These are phyloP conservation scores for Elephantulus edwardii DNA, from an alignment of 2,113 vertebrate genomes.

Conservation along the genomic window DNA sequence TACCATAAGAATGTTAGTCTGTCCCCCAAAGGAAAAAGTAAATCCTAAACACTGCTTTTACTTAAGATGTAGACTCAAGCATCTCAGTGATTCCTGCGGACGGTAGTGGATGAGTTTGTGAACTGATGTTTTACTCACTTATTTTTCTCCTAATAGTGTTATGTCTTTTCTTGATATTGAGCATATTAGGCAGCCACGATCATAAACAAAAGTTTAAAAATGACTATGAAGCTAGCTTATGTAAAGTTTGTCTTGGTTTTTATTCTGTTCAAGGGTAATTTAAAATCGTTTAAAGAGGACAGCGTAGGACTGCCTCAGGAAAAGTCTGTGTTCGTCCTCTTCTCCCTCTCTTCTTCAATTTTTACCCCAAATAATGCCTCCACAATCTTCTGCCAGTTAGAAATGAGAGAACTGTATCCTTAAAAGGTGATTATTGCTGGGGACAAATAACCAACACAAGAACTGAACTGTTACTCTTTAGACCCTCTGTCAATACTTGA, in stretches of 20 bases:
- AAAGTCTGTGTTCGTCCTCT: accelerated
- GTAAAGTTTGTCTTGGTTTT: neutral
- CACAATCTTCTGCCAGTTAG: neutral
- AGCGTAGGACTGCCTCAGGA: neutral
- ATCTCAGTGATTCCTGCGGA: neutral
- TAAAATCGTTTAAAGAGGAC: neutral
- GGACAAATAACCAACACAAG: neutral
- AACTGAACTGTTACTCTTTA: neutral
- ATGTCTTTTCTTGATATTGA: neutral
- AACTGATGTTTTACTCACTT: neutral
- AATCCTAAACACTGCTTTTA: neutral
- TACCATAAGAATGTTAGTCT: conserved; percentile 1
- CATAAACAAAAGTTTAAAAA: neutral
- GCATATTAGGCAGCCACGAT: neutral
- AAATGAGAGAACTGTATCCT: neutral
- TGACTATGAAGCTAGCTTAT: neutral
- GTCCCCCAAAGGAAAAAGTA: conserved; percentile 1
- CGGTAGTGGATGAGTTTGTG: neutral
- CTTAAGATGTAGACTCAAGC: neutral
- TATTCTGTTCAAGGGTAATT: neutral
- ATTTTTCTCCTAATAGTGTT: neutral
- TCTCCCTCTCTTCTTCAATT: neutral
- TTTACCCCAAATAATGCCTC: neutral
- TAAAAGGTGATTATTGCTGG: neutral
- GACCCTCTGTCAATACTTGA: neutral